phyloP scores from a whole-genome alignment of 2,888 invertebrate species.

The Meloe dianella region DNA sequence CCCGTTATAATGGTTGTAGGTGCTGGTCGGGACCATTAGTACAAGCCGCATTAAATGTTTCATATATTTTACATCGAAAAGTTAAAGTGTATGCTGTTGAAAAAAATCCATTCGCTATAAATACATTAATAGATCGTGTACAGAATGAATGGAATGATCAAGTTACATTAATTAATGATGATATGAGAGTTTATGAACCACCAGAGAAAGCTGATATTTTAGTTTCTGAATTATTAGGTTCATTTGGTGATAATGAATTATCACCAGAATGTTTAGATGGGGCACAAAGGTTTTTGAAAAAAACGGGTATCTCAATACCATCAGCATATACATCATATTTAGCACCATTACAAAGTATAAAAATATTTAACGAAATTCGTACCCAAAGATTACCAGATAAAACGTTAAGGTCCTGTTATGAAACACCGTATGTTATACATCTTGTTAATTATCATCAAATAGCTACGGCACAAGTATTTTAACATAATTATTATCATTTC shows the following conservation, averaged over 20 bases:
- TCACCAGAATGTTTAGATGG: constrained; percentile 98
- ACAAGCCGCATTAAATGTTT: constrained; percentile 83
- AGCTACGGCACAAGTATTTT: constrained; percentile 67
- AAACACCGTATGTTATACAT: constrained; percentile 92
- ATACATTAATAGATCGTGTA: constrained; percentile 78
- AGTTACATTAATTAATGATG: constrained; percentile 80
- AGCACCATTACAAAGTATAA: constrained; percentile 90
- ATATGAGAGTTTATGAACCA: constrained; percentile 84
- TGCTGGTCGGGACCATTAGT: constrained; percentile 88
- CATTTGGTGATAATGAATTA: constrained; percentile 98
- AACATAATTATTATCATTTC: not conserved
- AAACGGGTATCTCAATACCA: constrained; percentile 93
- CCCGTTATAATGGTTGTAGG: constrained; percentile 65
- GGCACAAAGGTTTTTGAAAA: constrained; percentile 84
- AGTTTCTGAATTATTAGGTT: constrained; percentile 91
- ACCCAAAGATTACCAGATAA: constrained; percentile 62
- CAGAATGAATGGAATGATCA: constrained; percentile 78
- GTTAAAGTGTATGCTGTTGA: constrained; percentile 94
- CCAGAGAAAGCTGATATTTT: constrained; percentile 92
- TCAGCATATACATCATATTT: constrained; percentile 87
- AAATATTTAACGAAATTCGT: constrained; percentile 80
- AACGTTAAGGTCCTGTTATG: constrained; percentile 65
- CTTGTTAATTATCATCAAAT: constrained; percentile 84
- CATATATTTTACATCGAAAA: constrained; percentile 69
- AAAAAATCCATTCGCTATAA: constrained; percentile 96